Evolutionary conservation across 2,888 invertebrate genomes (phyloP), one percentile per base, ranked within the genome.

Genomic region (Cephus sareptanus): DNA sequence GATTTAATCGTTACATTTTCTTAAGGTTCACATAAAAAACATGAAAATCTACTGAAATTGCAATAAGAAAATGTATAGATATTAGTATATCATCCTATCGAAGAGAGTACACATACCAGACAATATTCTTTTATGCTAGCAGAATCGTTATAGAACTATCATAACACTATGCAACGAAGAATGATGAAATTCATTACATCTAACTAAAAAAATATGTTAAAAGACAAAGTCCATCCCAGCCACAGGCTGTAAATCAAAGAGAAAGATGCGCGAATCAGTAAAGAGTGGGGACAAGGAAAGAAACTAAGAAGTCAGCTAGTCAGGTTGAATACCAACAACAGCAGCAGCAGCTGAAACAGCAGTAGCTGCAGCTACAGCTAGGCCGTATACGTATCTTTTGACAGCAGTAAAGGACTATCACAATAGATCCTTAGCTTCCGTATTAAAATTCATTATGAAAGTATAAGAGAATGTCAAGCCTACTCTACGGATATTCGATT

Each of bases 161-260:
- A 23, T 56, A 9, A 56, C 9, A 23, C 6, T 56, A 6, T 56
- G 56, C 23, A 56, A 23, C 6, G 23, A 4, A 56, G 23, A 56
- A 56, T 56, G 9, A 73, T 70, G 68, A 77, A 71, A 78, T 76
- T 70, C 23, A 68, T 75, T n/a, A 74, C 40, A 74, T 9, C 9
- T 35, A 75, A 9, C 73, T 77, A 77, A 75, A 31, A 31, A 15
- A n/a, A 70, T 75, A 35, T 74, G 1, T 71, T 15, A 37, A 40
- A 68, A 30, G 37, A 56, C 69, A 73, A 74, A 75, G 69, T 76
- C 69, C 13, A 74, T 40, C 30, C 71, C 69, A 75, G 71, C 30
- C 30, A 70, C 34, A 70, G 34, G 40, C 23, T 23, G 56, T 56
- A 56, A 23, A 56, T 23, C 23, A 23, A 23, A 15, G 40, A 15